Evolutionary conservation across 2,113 vertebrate genomes (phyloP).

Genomic region (Boleophthalmus pectinirostris): DNA sequence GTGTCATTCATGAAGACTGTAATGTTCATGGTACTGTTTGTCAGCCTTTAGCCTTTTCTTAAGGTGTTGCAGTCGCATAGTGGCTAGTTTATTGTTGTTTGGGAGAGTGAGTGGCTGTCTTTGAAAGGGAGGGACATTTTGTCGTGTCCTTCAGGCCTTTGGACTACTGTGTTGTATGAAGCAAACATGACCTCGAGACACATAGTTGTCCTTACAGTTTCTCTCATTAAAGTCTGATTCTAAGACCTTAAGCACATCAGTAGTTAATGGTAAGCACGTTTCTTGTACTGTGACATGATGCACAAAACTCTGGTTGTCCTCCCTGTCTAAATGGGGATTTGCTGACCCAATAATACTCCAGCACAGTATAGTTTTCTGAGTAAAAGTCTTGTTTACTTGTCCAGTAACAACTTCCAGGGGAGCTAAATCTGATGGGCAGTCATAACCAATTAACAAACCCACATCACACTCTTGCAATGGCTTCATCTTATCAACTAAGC

Average conservation of each 20-base stretch:
- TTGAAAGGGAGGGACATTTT: background rate
- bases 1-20: conserved; percentile 5
- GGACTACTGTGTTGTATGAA: background rate
- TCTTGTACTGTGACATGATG: conserved; percentile 13
- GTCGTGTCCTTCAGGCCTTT: background rate
- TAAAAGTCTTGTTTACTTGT: background rate
- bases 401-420: background rate
- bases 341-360: conserved; percentile 14
- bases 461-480: conserved; percentile 28
- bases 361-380: conserved; percentile 1
- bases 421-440: conserved; percentile 18
- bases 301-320: background rate
- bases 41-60: background rate
- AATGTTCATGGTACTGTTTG: conserved; percentile 9
- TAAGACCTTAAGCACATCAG: background rate
- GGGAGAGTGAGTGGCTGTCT: background rate
- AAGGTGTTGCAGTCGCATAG: background rate
- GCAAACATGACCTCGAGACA: background rate
- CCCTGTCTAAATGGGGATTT: conserved; percentile 6
- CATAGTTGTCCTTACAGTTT: background rate
- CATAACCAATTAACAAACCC: conserved; percentile 15
- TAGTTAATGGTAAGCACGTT: background rate
- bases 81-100: background rate
- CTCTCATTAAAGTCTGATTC: background rate
- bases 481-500: conserved; percentile 4